phyloP scores from a whole-genome alignment of 2,797 vertebrate genomes.

The Threskiornis aethiopicus region DNA sequence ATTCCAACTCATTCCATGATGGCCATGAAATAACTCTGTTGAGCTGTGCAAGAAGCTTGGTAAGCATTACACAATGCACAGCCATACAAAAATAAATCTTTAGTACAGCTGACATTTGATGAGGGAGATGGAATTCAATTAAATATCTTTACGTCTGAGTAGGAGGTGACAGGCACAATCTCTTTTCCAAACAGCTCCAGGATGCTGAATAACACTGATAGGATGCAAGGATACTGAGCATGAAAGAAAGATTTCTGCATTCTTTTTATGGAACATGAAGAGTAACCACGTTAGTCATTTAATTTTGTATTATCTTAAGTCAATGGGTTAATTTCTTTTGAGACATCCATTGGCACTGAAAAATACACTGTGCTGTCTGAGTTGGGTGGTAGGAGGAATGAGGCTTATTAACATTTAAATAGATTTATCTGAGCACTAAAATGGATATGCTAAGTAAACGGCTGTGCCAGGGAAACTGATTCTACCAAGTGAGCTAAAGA shows the following conservation, averaged over 20 bases:
- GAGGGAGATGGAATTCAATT: not conserved
- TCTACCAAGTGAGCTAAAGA: not conserved
- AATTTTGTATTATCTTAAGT: not conserved
- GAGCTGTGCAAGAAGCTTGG: not conserved
- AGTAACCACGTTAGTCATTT: not conserved
- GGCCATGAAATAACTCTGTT: not conserved
- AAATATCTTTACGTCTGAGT: not conserved
- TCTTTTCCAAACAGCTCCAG: not conserved
- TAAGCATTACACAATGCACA: not conserved
- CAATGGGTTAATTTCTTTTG: not conserved
- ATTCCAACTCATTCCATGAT: not conserved
- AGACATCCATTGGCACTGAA: not conserved
- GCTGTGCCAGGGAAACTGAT: not conserved
- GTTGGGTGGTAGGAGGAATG: not conserved
- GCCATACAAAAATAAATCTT: not conserved
- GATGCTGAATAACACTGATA: not conserved
- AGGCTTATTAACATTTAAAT: constrained; percentile 20
- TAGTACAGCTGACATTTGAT: not conserved
- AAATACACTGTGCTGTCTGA: not conserved
- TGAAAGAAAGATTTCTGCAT: not conserved
- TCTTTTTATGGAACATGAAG: not conserved
- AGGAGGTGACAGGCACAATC: not conserved
- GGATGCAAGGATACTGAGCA: not conserved
- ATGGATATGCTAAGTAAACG: not conserved
- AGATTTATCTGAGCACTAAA: constrained; percentile 11